Percentiles rank a stretch among this genome's conserved stretches.
phyloP scores from a whole-genome alignment of 2,888 invertebrate genomes.

The Pristionchus mayeri region DNA sequence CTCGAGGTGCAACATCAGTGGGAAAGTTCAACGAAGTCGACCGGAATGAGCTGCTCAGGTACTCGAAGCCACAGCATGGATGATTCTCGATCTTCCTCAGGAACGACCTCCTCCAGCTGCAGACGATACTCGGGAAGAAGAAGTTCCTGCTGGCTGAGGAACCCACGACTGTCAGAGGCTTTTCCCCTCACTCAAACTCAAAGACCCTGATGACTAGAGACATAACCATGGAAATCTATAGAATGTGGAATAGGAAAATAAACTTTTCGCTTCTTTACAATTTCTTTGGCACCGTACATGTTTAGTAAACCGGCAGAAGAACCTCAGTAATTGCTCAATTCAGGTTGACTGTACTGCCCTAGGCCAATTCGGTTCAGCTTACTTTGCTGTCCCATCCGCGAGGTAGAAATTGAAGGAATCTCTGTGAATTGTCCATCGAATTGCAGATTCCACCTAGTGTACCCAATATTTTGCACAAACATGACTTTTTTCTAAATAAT shows the following conservation, averaged over 20 bases:
- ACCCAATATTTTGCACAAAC: too few species aligned
- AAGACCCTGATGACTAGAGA: too few species aligned
- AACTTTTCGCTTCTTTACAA: too few species aligned
- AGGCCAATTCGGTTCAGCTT: background rate
- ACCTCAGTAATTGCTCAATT: background rate
- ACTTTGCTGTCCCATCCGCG: background rate
- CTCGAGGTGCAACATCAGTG: background rate
- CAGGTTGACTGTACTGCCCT: slow-evolving; percentile 16
- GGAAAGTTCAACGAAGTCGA: slow-evolving; percentile 14
- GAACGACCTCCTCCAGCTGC: slow-evolving; percentile 25
- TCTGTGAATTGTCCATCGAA: too few species aligned
- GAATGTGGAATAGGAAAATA: too few species aligned
- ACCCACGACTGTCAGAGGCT: background rate
- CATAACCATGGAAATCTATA: too few species aligned
- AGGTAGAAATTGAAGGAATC: too few species aligned
- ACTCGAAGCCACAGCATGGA: background rate
- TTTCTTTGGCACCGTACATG: too few species aligned
- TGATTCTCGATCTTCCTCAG: background rate
- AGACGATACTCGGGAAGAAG: slow-evolving; percentile 10
- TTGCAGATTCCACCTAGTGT: too few species aligned
- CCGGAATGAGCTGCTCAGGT: background rate
- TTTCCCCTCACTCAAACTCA: too few species aligned
- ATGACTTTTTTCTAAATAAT: too few species aligned
- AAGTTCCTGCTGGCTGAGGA: slow-evolving; percentile 26
- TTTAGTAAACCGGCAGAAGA: too few species aligned